Evolutionary conservation across 2,797 vertebrate genomes (phyloP), one percentile per base, ranked within the genome.

Genomic region (Sebastolobus altivelis): DNA sequence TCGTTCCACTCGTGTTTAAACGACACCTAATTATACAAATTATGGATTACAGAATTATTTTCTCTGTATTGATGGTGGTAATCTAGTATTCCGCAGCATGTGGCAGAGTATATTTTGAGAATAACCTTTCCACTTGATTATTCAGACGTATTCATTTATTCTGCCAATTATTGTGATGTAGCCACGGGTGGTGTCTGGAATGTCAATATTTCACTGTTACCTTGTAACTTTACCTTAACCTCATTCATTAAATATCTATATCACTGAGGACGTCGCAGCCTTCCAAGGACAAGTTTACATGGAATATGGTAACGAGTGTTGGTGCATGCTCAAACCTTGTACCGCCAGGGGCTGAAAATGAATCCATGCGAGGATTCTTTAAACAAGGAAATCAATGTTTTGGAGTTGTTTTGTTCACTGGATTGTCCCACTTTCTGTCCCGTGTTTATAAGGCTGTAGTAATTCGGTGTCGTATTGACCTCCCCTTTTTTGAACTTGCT

Each of bases 91-190:
- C 76, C 33, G 22, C 37, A 60, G 65, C 20, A 74, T 16, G 76
- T 65, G 27, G 37, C 55, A 2, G 6, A 72, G 35, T 62, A n/a
- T 25, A 77, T 67, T 65, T 65, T 63, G 60, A 84, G 40, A 59
- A 29, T 80, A 79, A 87, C 83, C 85, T 88, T 76, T 61, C 80
- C 60, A 71, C 75, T 55, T 66, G 62, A 81, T 89, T 87, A 89
- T 91, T 80, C 83, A 75, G 60, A 76, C 82, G 59, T 82, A 87
- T 90, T 87, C 76, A 91, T 90, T 87, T 80, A 89, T 89, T 81
- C 87, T 62, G 74, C 80, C 85, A 91, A 88, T 92, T 90, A 91
- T 74, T 82, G 75, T 77, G 62, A 81, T 81, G 55, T 74, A 68
- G 87, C 76, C 75, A 65, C 4, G 7, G 73, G 60, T 61, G 29